Base-by-base conservation (phyloP, 2,797 vertebrate species). In the Kryptopterus vitreolus region DNA sequence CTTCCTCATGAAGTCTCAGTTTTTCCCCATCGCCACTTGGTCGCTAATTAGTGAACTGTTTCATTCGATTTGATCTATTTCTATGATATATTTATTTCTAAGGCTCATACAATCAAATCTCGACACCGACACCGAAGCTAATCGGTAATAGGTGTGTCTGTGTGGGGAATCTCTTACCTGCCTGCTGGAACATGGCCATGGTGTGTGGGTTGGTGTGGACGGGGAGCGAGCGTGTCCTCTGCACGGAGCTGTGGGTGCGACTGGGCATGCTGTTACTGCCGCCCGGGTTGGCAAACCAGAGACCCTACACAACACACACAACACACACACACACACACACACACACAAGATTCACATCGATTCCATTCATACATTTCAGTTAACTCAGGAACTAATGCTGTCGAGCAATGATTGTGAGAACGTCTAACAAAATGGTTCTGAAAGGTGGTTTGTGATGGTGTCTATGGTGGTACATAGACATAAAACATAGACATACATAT, bases 191-290 rank as follows among this genome's bases (percentile, higher is more conserved):
- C 95, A 97, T 94, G 86, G 96, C 94, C 95, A 98, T 94, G 86
- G 94, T 97, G 89, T 96, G 97, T 1, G 97, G 96, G 53, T 95
- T 97, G 83, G 95, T 96, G 92, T 98, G 97, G 78, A 99, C 97
- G 0, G 98, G 98, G 87, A 99, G 94, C 0, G 98, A 99, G 81
- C 97, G 96, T 0, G 97, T 99, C 89, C 97, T 95, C 82, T 99
- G 97, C 75, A 99, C 97, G 0, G 96, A 97, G 92, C 96, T 97
- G 95, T 99, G 98, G 61, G 92, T 96, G 50, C 97, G 92, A 88
- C 96, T 98, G 59, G 98, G 97, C 96, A 98, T 97, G 89, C 96
- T 99, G 90, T 98, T 98, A 88, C 98, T 98, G 88, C 98, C 97
- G n/a, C 98, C 96, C 0, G 97, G 97, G 90, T 98, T 99, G 83